Conservation (phyloP, 2,888 invertebrate species). For the Ormyrus labotus region DNA sequence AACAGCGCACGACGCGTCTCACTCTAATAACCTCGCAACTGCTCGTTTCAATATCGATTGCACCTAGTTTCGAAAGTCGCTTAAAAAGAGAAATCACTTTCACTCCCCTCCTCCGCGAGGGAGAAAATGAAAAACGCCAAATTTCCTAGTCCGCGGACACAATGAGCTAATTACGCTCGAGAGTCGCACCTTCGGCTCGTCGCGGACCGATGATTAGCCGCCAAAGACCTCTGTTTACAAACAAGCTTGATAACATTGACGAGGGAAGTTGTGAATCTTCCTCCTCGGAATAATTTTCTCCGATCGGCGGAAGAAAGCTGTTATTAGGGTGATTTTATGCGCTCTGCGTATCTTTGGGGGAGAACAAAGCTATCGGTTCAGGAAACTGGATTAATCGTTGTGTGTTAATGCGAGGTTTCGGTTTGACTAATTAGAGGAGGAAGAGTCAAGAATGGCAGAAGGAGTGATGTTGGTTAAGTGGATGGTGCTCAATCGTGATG, state of each 20-base stretch:
- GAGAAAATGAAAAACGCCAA: too few species aligned
- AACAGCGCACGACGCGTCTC: background rate
- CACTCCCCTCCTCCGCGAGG: background rate
- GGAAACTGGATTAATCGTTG: conserved; percentile 23
- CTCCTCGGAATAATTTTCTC: background rate
- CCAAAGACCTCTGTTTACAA: background rate
- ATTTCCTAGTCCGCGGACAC: too few species aligned
- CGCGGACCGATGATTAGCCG: too few species aligned
- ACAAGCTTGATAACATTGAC: conserved; percentile 7
- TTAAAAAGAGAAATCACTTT: conserved; percentile 15
- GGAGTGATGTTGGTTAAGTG: too few species aligned
- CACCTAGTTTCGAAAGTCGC: conserved; percentile 15
- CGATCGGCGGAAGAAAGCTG: conserved; percentile 21
- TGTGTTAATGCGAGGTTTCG: background rate
- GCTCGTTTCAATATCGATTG: conserved; percentile 31
- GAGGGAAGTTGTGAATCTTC: background rate
- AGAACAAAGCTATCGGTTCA: conserved; percentile 33
- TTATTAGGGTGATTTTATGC: background rate
- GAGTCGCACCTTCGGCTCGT: too few species aligned
- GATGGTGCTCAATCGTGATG: too few species aligned
- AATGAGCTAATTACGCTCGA: too few species aligned
- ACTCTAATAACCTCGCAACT: conserved; percentile 24
- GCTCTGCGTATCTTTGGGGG: background rate
- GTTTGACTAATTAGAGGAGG: background rate
- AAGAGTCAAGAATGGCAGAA: background rate